Evolutionary conservation across 1,140 invertebrate species (phyloP), one percentile per base, ranked within the genome.

Genomic region (Gonioctena quinquepunctata): DNA sequence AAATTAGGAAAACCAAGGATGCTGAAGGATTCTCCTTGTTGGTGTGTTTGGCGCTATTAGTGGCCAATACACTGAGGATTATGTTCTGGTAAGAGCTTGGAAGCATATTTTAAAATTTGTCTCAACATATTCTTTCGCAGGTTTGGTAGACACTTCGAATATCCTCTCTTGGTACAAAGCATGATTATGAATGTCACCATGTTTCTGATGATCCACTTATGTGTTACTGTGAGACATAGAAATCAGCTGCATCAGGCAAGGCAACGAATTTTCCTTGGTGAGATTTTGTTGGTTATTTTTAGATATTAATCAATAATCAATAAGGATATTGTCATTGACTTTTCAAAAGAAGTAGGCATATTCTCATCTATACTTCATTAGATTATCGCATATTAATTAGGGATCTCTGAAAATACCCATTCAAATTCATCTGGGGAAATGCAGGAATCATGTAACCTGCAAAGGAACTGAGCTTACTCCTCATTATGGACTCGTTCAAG

Each of bases 71-170:
- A 63, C 87, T 99, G 52, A 90, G 98, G 76, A 99, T 99, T 81
- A 86, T 98, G 68, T 99, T 99, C 88, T 99, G 98, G 98, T 99
- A 87, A 88, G 90, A 75, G 63, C 6, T 66, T 25, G 60, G 21
- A n/a, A 18, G 42, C 27, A 26, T 23, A 13, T 25, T 22, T 70
- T 23, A 25, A 65, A 16, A 8, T 67, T 2, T 11, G 21, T 0
- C 50, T 16, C 11, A 60, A 27, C 16, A 48, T 26, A 6, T 67
- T 2, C n/a, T 49, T 59, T 56, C 22, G 48, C 84, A 99, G 97
- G 97, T 99, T 99, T 91, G 97, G 97, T 59, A 96, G 96, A 85
- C 91, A 90, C 73, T 99, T 96, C 89, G 97, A 99, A 85, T 85
- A 94, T 79, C 96, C 97, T 70, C 86, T 99, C 71, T 88, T 99